Evolutionary conservation across 2,113 vertebrate species (phyloP), one percentile per base, ranked within the genome.

Genomic region (Percina caprodes): DNA sequence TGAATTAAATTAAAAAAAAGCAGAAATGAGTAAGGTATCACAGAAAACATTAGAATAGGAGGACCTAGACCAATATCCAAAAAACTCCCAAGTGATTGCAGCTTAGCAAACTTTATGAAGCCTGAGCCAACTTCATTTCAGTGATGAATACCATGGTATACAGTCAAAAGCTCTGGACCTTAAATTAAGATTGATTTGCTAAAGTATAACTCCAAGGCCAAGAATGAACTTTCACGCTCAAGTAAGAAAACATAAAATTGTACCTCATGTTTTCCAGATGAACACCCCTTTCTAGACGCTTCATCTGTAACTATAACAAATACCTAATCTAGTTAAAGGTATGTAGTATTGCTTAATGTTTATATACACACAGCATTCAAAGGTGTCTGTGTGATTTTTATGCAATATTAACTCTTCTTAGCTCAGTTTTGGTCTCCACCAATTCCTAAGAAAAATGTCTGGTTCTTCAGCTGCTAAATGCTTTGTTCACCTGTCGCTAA

Each of bases 1-100:
- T 55, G 5, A 56, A 71, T 18, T 12, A 21, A 46, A 21, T 39
- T 8, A 73, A 82, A 77, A 45, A 2, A 63, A 68, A 11, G 48
- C 46, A 42, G 21, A 26, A 26, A 45, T 59, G 13, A 46, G 62
- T 30, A 24, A 59, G 12, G 4, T 26, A 39, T 16, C 14, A n/a
- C n/a, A 26, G 3, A 69, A 35, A 56, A 9, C 49, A 33, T 33
- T 6, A 13, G 9, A 67, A 66, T 48, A 19, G n/a, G 23, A 76
- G 51, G 13, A 45, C 33, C 19, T 4, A 4, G 30, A 30, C 3
- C n/a, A 55, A n/a, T 45, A 45, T 9, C 11, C 4, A 55, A 39
- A 2, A 39, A 39, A 39, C 10, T 11, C 9, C 9, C 5, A 42
- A 19, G 45, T 45, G 10, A 70, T 12, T 56, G 52, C 35, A 69